Evolutionary conservation across 2,888 invertebrate genomes (phyloP), one percentile per base, ranked within the genome.

Genomic region (Nemoura dubitans): DNA sequence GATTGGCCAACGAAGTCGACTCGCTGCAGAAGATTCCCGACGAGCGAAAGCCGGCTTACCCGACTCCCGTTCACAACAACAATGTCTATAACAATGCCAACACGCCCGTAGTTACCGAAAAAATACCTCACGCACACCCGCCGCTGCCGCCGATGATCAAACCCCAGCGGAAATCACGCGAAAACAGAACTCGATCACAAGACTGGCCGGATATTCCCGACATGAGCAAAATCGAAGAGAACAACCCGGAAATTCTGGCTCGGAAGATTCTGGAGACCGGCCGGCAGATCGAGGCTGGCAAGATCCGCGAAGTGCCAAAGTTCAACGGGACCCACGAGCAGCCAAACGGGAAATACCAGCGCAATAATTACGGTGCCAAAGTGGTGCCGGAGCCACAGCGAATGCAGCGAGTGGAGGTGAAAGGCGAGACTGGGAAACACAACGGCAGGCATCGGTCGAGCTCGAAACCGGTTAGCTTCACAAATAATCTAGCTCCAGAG

Each of bases 201-300:
- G 97, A 97, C 90, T 97, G 97, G 97, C 97, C 97, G 0, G 97
- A 97, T 89, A 96, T 97, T 42, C 97, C 97, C 0, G 97, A 97
- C 89, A 95, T 97, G 85, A 96, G 96, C 0, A 97, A 97, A 92
- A 97, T 97, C 87, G 96, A 97, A 90, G 98, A 98, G 91, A 97
- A 97, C 91, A 97, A 98, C 92, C 97, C 97, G 0, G 97, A 97
- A 91, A 94, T 97, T 85, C 92, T 97, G 86, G 97, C 97, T 0
- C 96, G 97, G 91, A 98, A 98, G 91, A 97, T 98, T 89, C 92
- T 97, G 76, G 97, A 97, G 91, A 97, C 97, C 0, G 97, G 97
- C 6, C 93, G 97, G 0, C 97, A 97, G 92, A 96, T 97, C 87
- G 97, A 98, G 92, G 97, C 97, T 5, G 96, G 96, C 77, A 96